Conservation (phyloP, 2,113 vertebrate species). For the Prionailurus bengalensis region DNA sequence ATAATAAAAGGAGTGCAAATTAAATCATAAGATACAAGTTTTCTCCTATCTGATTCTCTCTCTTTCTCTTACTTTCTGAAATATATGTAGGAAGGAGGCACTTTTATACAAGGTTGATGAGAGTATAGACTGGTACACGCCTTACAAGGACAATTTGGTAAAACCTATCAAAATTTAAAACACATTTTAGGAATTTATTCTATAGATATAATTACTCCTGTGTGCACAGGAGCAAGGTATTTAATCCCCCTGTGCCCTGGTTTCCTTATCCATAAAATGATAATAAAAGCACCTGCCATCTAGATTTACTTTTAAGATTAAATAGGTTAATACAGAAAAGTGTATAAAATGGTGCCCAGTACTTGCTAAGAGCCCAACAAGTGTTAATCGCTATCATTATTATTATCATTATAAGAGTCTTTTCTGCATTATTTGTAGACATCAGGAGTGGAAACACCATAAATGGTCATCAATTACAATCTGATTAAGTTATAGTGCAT, state of each 20-base stretch:
- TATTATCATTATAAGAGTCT: background rate
- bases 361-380: background rate
- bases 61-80: background rate
- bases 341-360: background rate
- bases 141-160: background rate
- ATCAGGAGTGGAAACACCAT: background rate
- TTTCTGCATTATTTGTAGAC: background rate
- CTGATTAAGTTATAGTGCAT: background rate
- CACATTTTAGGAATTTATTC: background rate
- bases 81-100: background rate
- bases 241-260: background rate
- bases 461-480: background rate
- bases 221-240: background rate
- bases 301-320: background rate
- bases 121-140: background rate
- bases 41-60: background rate
- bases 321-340: background rate
- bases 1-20: background rate
- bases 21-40: background rate
- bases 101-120: background rate
- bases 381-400: background rate
- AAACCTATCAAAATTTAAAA: background rate
- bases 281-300: background rate
- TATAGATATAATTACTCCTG: background rate
- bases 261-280: background rate